Evolutionary conservation across 2,113 vertebrate species (phyloP).

Genomic region (Gallinago media): DNA sequence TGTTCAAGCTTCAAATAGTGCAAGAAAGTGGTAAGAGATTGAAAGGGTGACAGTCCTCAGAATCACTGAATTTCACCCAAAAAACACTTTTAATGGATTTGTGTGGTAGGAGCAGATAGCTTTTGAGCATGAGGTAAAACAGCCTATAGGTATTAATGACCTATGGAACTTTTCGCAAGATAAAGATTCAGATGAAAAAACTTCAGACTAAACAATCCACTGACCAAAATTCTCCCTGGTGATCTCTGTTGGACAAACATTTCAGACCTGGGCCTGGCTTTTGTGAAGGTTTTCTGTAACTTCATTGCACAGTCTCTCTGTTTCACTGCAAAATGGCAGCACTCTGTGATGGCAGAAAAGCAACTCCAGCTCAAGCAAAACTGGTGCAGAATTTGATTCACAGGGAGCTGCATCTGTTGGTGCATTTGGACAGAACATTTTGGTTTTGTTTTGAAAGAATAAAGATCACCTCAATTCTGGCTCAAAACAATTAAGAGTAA

Average conservation of each 20-base stretch:
- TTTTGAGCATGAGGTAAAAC: neutral
- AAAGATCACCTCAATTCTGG: neutral
- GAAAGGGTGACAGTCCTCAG: neutral
- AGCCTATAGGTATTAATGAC: neutral
- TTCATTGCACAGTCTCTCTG: neutral
- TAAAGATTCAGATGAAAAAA: neutral
- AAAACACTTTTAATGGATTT: neutral
- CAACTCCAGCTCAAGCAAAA: constrained; percentile 10
- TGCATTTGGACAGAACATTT: neutral
- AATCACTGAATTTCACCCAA: neutral
- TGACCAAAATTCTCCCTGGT: neutral
- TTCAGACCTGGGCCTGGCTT: neutral
- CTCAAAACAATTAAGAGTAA: neutral
- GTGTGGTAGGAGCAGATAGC: neutral
- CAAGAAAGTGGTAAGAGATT: neutral
- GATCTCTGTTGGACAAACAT: neutral
- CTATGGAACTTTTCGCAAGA: neutral
- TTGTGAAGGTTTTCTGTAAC: neutral
- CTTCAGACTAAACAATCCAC: neutral
- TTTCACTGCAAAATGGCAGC: neutral
- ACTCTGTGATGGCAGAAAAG: neutral
- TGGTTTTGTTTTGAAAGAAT: neutral
- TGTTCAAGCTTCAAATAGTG: neutral
- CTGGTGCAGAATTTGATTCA: constrained; percentile 5
- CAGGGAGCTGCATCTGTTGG: constrained; percentile 7